phyloP scores from a whole-genome alignment of 2,888 invertebrate genomes.

The Cataglyphis altisquamis region DNA sequence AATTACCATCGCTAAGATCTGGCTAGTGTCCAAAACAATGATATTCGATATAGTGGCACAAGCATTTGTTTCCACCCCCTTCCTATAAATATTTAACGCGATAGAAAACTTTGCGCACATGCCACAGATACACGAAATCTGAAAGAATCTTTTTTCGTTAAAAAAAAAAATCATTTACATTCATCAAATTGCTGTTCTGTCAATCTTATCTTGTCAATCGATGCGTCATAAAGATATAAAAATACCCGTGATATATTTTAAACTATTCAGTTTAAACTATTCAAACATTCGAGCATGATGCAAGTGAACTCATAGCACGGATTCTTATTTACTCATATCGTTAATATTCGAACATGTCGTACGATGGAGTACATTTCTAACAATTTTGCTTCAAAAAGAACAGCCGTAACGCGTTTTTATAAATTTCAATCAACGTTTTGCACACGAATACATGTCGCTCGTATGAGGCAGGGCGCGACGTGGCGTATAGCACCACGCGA shows the following conservation, averaged over 20 bases:
- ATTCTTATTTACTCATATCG: background rate
- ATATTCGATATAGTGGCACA: constrained; percentile 72
- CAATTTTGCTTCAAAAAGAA: constrained; percentile 16
- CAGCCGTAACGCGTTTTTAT: constrained; percentile 56
- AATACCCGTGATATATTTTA: background rate
- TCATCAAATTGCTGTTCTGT: background rate
- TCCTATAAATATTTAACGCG: constrained; percentile 51
- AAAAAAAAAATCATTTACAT: background rate
- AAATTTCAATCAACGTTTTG: constrained; percentile 71
- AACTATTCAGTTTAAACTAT: background rate
- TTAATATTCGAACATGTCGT: background rate
- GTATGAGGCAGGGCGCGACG: constrained; percentile 32
- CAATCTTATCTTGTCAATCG: background rate
- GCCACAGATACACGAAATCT: background rate
- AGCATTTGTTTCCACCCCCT: background rate
- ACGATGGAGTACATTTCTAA: background rate
- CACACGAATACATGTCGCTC: constrained; percentile 29
- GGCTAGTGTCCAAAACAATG: constrained; percentile 80
- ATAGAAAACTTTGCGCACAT: background rate
- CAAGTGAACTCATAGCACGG: background rate
- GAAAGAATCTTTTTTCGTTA: background rate
- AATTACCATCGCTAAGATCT: constrained; percentile 79
- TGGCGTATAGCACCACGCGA: constrained; percentile 34
- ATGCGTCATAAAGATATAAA: background rate
- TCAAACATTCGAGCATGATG: background rate